Evolutionary conservation across 2,797 vertebrate genomes (phyloP), one percentile per base, ranked within the genome.

Genomic region (Sebastes miniatus): DNA sequence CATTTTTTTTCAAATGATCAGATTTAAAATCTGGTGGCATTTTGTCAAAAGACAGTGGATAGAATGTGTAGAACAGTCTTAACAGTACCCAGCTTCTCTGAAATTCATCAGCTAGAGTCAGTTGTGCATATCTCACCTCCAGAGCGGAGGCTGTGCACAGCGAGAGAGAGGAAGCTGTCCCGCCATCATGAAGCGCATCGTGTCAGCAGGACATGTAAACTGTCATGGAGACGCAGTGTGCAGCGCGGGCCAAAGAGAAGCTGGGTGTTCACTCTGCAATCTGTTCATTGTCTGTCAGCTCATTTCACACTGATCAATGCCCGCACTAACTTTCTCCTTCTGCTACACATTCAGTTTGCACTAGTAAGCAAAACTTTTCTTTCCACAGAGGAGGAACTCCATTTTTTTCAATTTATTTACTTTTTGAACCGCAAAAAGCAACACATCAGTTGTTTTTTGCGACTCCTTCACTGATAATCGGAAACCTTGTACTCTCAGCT

Each of bases 261-360:
- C 92, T 70, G 88, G 77, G 88, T 89, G 90, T 88, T 87, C 87
- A 77, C 81, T 77, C 81, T 77, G 88, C 89, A 92, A 93, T 92
- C 92, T 93, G 92, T 91, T 91, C 87, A 65, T 80, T 87, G 91
- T 89, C 92, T 92, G 93, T 94, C 92, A 92, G 89, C 81, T 93
- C 82, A 82, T 93, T 94, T 92, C 90, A 88, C 81, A 90, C 66
- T 66, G 70, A 85, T 87, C 79, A 74, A 79, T 75, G 77, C 79
- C 29, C 67, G 57, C 58, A 68, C 57, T 8, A 70, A 81, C 74
- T 79, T 76, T 67, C 71, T 73, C 66, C 67, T 29, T 27, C 68
- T 79, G 71, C 52, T 36, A 22, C 16, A 12, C 22, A 83, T 77
- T 69, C 9, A 70, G 31, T 86, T 91, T 87, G 73, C 58, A 82